phyloP scores from a whole-genome alignment of 2,797 vertebrate genomes.

The Lagodon rhomboides region DNA sequence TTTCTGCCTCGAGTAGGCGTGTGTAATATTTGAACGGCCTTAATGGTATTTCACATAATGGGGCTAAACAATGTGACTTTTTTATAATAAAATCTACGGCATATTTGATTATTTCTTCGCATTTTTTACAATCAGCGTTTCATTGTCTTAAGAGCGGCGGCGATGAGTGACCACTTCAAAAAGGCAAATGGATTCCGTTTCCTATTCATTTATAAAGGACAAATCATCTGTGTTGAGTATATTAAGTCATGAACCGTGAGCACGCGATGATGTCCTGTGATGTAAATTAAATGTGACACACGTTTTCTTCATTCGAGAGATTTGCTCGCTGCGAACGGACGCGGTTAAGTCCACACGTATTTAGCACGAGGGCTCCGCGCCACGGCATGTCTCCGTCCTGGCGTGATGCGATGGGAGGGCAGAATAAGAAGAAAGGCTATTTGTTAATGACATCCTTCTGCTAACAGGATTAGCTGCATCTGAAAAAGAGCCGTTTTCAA shows the following conservation, averaged over 20 bases:
- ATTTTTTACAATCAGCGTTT: background rate
- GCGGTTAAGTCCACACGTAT: slow-evolving; percentile 48
- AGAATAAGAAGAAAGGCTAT: slow-evolving; percentile 56
- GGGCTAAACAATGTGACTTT: background rate
- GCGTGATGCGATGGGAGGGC: slow-evolving; percentile 51
- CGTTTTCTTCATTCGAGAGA: slow-evolving; percentile 38
- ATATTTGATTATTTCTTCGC: background rate
- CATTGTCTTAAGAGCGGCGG: background rate
- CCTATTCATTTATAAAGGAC: slow-evolving; percentile 5
- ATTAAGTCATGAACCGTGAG: slow-evolving; percentile 33
- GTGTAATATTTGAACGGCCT: background rate
- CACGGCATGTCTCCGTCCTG: slow-evolving; percentile 27
- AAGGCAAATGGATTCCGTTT: background rate
- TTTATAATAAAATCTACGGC: background rate
- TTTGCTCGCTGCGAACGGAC: background rate
- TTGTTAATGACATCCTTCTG: slow-evolving; percentile 64
- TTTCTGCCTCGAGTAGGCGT: background rate
- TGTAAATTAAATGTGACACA: slow-evolving; percentile 33
- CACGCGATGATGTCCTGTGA: slow-evolving; percentile 25
- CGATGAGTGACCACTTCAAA: background rate
- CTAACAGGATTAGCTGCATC: slow-evolving; percentile 63
- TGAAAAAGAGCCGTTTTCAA: slow-evolving; percentile 33
- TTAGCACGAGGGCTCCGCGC: slow-evolving; percentile 42
- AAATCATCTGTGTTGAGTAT: slow-evolving; percentile 3
- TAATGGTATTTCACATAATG: background rate